phyloP scores from a whole-genome alignment of 2,113 vertebrate species.

The Menura novaehollandiae region DNA sequence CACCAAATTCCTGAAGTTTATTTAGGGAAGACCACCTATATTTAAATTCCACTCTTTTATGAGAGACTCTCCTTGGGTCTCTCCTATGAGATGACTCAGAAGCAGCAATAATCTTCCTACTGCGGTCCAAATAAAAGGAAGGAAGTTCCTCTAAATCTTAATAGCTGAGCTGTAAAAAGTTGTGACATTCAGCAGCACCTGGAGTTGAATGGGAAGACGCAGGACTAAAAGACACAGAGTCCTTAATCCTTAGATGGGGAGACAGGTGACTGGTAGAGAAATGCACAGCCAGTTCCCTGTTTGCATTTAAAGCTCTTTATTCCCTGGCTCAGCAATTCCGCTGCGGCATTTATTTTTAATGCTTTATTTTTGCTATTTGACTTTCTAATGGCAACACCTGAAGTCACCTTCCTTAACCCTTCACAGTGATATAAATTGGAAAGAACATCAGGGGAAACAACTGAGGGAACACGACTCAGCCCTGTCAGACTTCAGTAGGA shows the following conservation, averaged over 20 bases:
- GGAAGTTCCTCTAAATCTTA: conserved; percentile 12
- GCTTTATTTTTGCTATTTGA: conserved; percentile 21
- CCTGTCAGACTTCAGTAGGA: not conserved
- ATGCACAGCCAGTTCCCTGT: not conserved
- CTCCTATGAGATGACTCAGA: not conserved
- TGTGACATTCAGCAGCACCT: conserved; percentile 18
- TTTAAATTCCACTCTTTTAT: not conserved
- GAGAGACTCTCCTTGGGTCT: not conserved
- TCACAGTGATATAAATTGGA: not conserved
- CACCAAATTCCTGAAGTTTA: not conserved
- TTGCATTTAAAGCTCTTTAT: conserved; percentile 39
- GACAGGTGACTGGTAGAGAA: not conserved
- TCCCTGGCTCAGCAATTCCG: conserved; percentile 28
- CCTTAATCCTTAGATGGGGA: conserved; percentile 1
- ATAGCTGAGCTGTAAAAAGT: not conserved
- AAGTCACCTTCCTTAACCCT: conserved; percentile 48
- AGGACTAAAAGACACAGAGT: not conserved
- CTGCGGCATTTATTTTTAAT: conserved; percentile 12
- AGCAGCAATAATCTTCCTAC: not conserved
- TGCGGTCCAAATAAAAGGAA: not conserved
- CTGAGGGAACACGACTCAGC: not conserved
- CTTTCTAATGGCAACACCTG: conserved; percentile 23
- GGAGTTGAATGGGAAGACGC: not conserved
- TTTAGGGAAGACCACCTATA: not conserved
- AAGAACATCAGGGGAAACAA: not conserved